phyloP scores from a whole-genome alignment of 2,113 vertebrate genomes.

The Solenodon paradoxus region DNA sequence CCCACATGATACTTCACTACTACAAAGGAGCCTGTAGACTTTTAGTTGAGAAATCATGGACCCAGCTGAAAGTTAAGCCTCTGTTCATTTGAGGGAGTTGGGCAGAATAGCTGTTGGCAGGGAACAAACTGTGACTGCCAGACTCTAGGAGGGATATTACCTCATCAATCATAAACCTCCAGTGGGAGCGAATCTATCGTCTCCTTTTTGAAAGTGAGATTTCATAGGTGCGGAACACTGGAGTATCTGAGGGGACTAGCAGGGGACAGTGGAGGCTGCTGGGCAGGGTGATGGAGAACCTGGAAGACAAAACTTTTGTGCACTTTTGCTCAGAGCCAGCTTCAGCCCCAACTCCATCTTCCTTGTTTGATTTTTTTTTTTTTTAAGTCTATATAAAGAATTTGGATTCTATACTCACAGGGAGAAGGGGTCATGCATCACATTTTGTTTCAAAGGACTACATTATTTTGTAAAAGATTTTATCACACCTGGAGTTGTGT shows the following conservation, averaged over 20 bases:
- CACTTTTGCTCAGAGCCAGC: background rate
- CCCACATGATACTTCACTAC: background rate
- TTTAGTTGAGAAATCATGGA: background rate
- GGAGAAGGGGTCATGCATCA: background rate
- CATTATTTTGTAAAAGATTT: background rate
- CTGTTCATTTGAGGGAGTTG: background rate
- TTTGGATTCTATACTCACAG: background rate
- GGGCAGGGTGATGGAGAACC: background rate
- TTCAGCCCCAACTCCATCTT: background rate
- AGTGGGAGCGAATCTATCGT: background rate
- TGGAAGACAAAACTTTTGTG: background rate
- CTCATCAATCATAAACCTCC: background rate
- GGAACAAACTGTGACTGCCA: background rate
- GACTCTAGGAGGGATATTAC: background rate
- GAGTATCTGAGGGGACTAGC: background rate
- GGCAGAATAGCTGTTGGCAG: background rate
- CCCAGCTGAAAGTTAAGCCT: background rate
- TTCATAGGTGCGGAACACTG: background rate
- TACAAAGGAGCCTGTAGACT: background rate
- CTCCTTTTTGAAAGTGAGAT: background rate
- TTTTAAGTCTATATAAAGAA: background rate
- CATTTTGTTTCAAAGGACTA: slow-evolving; percentile 29
- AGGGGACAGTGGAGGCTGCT: background rate
- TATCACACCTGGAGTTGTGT: slow-evolving; percentile 5
- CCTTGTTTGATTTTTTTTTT: too few species aligned